Evolutionary conservation across 2,888 invertebrate species (phyloP).

Genomic region (Drosophila putrida): DNA sequence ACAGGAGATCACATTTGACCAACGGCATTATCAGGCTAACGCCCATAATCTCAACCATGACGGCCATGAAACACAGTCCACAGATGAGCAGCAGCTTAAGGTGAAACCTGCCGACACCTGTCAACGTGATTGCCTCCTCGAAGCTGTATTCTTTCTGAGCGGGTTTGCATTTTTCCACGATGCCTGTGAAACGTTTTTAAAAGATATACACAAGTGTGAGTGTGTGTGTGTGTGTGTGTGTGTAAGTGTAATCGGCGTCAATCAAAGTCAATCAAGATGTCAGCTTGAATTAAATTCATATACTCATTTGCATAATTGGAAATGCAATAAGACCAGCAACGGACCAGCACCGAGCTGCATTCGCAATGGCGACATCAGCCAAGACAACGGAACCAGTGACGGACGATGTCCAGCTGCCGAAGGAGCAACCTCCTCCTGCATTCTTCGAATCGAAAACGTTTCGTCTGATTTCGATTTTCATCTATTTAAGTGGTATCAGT

Average conservation of each 20-base stretch:
- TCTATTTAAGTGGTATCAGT: slow-evolving; percentile 83
- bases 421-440: slow-evolving; percentile 54
- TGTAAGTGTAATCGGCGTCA: slow-evolving; percentile 1
- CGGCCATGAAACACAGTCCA: slow-evolving; percentile 88
- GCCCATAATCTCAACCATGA: slow-evolving; percentile 89
- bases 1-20: slow-evolving; percentile 89
- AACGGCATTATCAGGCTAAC: slow-evolving; percentile 89
- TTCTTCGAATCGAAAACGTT: slow-evolving; percentile 82
- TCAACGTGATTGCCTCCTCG: slow-evolving; percentile 81
- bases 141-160: slow-evolving; percentile 67
- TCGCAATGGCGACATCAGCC: slow-evolving; percentile 27
- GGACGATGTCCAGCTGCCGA: slow-evolving; percentile 62
- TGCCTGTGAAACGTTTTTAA: slow-evolving; percentile 10
- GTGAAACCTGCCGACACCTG: slow-evolving; percentile 89
- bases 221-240: neutral
- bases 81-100: slow-evolving; percentile 87
- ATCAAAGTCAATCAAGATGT: slow-evolving; percentile 53
- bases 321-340: slow-evolving; percentile 25
- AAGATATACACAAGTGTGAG: neutral
- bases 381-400: neutral
- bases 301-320: slow-evolving; percentile 60
- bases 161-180: slow-evolving; percentile 34
- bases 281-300: slow-evolving; percentile 36
- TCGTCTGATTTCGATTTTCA: slow-evolving; percentile 77
- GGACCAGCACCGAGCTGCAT: neutral